Conservation (phyloP, 2,888 invertebrate species). For the Xestia xanthographa region DNA sequence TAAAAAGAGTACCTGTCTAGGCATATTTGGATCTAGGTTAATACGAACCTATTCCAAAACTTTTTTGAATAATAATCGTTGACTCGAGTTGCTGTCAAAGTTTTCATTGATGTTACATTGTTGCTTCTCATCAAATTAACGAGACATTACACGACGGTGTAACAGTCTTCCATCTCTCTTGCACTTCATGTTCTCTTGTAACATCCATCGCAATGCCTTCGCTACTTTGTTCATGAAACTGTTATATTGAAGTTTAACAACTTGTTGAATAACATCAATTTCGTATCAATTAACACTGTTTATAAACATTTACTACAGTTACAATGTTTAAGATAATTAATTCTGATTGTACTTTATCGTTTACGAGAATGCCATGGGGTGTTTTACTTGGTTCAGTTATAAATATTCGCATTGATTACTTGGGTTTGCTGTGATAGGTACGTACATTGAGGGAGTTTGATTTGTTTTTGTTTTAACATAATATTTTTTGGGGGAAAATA, state of each 20-base stretch:
- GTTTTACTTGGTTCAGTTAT: constrained; percentile 45
- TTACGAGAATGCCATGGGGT: constrained; percentile 31
- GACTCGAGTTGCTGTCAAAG: not conserved
- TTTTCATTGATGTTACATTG: not conserved
- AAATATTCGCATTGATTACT: constrained; percentile 15
- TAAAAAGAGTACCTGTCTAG: no score
- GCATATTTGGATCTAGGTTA: not conserved
- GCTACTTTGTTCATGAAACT: constrained; percentile 65
- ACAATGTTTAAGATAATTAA: constrained; percentile 61
- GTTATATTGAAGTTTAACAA: constrained; percentile 28
- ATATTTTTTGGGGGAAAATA: no score
- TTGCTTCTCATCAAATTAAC: not conserved
- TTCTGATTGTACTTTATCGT: constrained; percentile 47
- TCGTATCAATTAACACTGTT: constrained; percentile 56
- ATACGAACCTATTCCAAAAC: not conserved
- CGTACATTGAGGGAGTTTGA: not conserved
- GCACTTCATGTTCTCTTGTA: constrained; percentile 11
- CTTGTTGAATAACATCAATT: constrained; percentile 66
- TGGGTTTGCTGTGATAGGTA: not conserved
- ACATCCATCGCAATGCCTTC: constrained; percentile 47
- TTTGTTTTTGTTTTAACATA: no score
- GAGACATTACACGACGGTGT: constrained; percentile 22
- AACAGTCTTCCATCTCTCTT: constrained; percentile 2
- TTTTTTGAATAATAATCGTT: not conserved
- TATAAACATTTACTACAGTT: constrained; percentile 13